These are phyloP conservation scores for Halichoerus grypus DNA, from an alignment of 2,113 vertebrate species.

Conservation along the genomic window DNA sequence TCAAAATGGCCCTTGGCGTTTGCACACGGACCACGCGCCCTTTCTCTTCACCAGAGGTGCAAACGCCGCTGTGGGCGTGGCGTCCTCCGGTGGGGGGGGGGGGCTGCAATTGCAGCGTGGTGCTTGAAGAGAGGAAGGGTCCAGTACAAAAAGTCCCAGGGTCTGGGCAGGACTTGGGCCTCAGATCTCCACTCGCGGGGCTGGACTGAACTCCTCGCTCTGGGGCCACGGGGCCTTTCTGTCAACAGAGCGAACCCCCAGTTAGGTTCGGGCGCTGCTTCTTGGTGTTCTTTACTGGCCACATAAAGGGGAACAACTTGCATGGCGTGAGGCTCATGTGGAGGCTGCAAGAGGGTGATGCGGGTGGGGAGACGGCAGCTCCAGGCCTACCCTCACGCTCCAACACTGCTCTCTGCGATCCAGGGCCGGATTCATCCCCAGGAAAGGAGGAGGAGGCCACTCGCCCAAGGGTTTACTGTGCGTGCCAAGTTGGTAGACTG, in stretches of 20 bases:
- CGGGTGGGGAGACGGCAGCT: too few relatives aligned
- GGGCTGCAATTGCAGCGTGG: background rate
- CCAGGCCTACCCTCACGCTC: too few relatives aligned
- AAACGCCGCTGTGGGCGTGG: background rate
- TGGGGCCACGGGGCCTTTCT: background rate
- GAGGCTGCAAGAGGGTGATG: background rate
- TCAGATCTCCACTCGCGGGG: fast-evolving
- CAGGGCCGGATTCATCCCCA: background rate
- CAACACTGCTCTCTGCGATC: too few relatives aligned
- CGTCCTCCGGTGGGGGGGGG: background rate
- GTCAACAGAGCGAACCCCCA: background rate
- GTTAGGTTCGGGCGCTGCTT: too few relatives aligned
- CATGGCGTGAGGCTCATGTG: fast-evolving
- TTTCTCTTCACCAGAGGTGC: too few relatives aligned
- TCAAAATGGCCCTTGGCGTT: background rate
- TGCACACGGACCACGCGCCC: fast-evolving
- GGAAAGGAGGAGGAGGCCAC: background rate
- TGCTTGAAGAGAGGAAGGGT: too few relatives aligned
- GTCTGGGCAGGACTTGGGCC: background rate
- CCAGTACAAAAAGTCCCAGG: background rate
- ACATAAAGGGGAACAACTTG: background rate
- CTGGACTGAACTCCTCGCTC: too few relatives aligned
- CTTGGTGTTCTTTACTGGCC: background rate
- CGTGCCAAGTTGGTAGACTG: background rate
- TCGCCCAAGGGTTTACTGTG: too few relatives aligned